Conservation (phyloP, 2,113 vertebrate species). For the Paramormyrops kingsleyae region DNA sequence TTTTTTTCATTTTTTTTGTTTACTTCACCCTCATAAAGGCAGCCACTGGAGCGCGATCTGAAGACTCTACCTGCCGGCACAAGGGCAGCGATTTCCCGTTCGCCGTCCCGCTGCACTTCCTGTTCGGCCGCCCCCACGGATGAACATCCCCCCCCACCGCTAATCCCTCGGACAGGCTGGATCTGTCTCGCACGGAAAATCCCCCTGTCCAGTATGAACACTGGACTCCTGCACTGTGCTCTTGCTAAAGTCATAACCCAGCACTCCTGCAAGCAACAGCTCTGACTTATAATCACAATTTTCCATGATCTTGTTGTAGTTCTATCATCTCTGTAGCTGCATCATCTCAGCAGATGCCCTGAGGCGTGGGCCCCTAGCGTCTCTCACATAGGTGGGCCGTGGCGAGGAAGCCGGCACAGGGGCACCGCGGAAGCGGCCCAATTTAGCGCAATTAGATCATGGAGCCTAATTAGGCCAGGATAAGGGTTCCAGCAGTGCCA, state of each 20-base stretch:
- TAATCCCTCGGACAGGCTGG: not conserved
- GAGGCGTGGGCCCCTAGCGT: not conserved
- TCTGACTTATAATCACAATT: not conserved
- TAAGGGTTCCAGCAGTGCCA: not conserved
- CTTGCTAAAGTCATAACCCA: not conserved
- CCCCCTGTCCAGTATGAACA: not conserved
- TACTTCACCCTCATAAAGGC: not conserved
- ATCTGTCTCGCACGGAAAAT: not conserved
- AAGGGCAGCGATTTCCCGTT: not conserved
- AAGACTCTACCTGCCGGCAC: not conserved
- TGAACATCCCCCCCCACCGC: not conserved
- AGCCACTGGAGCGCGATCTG: not conserved
- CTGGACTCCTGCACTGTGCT: not conserved
- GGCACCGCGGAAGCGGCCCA: not conserved
- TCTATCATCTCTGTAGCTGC: too few relatives aligned
- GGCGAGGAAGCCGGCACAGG: not conserved
- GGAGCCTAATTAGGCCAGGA: constrained; percentile 2
- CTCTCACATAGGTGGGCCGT: not conserved
- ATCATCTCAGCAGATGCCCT: not conserved
- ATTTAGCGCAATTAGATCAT: not conserved
- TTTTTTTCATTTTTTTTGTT: not conserved
- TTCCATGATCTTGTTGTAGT: not conserved
- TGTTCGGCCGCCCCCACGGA: too few relatives aligned
- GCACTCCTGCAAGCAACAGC: not conserved
- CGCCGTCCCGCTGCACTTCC: not conserved